Percentiles rank a stretch among this genome's conserved stretches.
Evolutionary conservation across 2,797 vertebrate genomes (phyloP).

Genomic region (Benthosema pterotum): DNA sequence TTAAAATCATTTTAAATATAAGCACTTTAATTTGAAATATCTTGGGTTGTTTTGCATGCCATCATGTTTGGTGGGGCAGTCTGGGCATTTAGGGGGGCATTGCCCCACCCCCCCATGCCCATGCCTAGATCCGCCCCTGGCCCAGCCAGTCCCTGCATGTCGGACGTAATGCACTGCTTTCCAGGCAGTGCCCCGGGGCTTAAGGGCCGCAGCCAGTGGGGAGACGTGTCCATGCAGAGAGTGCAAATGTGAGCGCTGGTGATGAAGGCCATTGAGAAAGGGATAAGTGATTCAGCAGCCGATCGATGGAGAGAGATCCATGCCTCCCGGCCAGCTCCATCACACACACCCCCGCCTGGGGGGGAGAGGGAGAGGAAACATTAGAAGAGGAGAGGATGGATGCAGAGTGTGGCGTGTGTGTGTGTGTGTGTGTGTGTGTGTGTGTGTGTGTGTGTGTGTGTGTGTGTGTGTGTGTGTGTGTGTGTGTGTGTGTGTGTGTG

Average conservation of each 20-base stretch:
- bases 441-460: constrained; percentile 4
- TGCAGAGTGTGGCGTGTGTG: constrained; percentile 18
- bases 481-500: no score
- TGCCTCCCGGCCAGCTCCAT: constrained; percentile 76
- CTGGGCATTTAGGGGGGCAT: no score
- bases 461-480: neutral
- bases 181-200: neutral
- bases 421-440: constrained; percentile 23
- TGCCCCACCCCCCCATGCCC: no score
- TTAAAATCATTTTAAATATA: no score
- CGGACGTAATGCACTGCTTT: constrained; percentile 34
- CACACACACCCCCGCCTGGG: constrained; percentile 63
- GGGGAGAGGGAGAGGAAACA: constrained; percentile 59
- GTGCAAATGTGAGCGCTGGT: constrained; percentile 68
- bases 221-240: constrained; percentile 61
- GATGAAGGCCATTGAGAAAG: constrained; percentile 78
- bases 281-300: constrained; percentile 80
- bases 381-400: constrained; percentile 71
- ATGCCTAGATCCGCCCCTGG: no score
- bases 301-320: constrained; percentile 78
- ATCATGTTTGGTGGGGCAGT: no score
- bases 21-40: no score
- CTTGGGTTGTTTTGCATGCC: no score
- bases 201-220: constrained; percentile 27
- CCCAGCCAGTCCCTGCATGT: constrained; percentile 20